These are phyloP conservation scores for Bombus breviceps DNA, from an alignment of 1,140 invertebrate species.

Conservation along the genomic window DNA sequence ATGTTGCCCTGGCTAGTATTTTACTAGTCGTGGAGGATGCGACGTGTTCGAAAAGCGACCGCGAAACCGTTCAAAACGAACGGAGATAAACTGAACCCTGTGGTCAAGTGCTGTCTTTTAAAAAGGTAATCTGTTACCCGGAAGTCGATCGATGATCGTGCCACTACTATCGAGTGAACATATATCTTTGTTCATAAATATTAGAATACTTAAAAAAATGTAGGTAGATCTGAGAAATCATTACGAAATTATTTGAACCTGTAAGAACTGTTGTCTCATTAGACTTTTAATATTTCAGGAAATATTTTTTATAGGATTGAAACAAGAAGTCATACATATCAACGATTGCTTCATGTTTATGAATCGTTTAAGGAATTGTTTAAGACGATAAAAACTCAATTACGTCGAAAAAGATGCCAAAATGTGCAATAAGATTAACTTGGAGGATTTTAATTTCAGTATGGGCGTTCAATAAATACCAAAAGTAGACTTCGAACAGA, in stretches of 20 bases:
- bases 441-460: neutral
- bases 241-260: neutral
- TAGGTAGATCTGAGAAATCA: neutral
- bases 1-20: conserved; percentile 70
- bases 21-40: conserved; percentile 52
- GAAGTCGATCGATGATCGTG: neutral
- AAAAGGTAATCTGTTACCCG: conserved; percentile 25
- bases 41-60: conserved; percentile 19
- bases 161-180: neutral
- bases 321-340: neutral
- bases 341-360: neutral
- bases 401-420: accelerated
- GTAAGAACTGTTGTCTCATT: too few species aligned
- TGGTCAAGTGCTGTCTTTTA: neutral
- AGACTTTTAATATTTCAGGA: too few species aligned
- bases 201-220: neutral
- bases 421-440: neutral
- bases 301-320: too few species aligned
- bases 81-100: conserved; percentile 33
- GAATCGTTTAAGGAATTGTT: neutral
- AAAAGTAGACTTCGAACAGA: neutral
- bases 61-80: conserved; percentile 22
- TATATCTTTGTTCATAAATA: neutral
- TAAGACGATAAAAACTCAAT: neutral
- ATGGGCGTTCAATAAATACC: neutral